Percentiles rank a stretch among this genome's conserved stretches.
phyloP scores from a whole-genome alignment of 2,113 vertebrate species.

The Microcebus lehilahytsara region DNA sequence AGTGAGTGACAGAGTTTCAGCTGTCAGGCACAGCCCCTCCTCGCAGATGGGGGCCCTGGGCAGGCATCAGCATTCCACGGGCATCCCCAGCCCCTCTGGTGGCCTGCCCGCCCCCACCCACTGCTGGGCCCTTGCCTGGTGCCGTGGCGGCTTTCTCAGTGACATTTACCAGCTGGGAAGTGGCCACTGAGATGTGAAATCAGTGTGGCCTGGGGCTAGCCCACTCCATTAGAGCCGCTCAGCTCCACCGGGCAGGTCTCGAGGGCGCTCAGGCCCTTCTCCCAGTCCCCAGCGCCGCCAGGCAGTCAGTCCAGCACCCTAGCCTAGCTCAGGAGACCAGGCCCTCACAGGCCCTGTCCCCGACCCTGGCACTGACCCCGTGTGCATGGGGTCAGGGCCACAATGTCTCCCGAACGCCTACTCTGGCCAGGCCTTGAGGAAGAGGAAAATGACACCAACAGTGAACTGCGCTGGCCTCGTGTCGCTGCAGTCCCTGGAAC shows the following conservation, averaged over 20 bases:
- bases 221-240: constrained; percentile 64
- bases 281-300: rapidly evolving
- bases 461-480: not conserved
- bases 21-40: not conserved
- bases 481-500: not conserved
- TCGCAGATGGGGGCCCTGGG: not conserved
- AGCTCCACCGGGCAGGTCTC: constrained; percentile 19
- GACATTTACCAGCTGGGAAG: constrained; percentile 72
- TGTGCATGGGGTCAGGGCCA: not conserved
- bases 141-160: constrained; percentile 18
- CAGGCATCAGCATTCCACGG: not conserved
- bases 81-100: not conserved
- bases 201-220: constrained; percentile 55
- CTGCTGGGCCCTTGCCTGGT: constrained; percentile 38
- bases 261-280: not conserved
- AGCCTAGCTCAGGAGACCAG: not conserved
- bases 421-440: not conserved
- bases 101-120: not conserved
- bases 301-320: no score
- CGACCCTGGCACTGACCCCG: not conserved
- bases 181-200: constrained; percentile 67
- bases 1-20: not conserved
- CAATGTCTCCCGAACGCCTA: not conserved
- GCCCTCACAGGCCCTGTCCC: rapidly evolving
- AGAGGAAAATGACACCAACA: not conserved